phyloP scores from a whole-genome alignment of 2,113 vertebrate species.

The Falco punctatus region DNA sequence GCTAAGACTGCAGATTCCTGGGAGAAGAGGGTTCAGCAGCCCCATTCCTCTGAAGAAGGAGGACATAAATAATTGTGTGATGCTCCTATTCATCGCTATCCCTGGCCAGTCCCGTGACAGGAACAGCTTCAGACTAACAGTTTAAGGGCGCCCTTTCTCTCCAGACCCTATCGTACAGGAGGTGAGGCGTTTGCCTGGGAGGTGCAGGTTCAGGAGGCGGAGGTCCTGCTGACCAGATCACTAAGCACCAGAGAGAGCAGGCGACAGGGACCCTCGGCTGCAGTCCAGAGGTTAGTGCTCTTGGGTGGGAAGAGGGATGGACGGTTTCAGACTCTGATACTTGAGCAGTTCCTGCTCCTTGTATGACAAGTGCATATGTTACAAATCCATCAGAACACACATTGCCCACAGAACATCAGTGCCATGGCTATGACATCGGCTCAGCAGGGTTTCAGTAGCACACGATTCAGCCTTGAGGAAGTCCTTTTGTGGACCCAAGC shows the following conservation, averaged over 20 bases:
- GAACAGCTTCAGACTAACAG: background rate
- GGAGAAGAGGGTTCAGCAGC: background rate
- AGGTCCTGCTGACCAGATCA: background rate
- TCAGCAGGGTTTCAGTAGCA: background rate
- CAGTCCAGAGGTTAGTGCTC: background rate
- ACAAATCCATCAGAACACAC: background rate
- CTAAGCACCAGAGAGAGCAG: background rate
- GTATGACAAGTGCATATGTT: background rate
- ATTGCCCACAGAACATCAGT: background rate
- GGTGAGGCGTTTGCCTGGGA: background rate
- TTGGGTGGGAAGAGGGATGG: background rate
- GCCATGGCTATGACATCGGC: background rate
- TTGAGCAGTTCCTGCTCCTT: background rate
- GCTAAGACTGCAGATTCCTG: background rate
- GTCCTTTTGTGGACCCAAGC: background rate
- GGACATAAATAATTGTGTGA: background rate
- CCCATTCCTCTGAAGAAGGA: background rate
- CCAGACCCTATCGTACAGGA: background rate
- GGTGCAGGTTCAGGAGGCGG: background rate
- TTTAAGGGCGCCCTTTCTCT: background rate
- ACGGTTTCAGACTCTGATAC: background rate
- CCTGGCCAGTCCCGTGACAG: background rate
- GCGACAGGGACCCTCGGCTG: background rate
- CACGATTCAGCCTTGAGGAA: background rate
- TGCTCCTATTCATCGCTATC: background rate